phyloP scores from a whole-genome alignment of 2,888 invertebrate species.

The Capitulum mitella region DNA sequence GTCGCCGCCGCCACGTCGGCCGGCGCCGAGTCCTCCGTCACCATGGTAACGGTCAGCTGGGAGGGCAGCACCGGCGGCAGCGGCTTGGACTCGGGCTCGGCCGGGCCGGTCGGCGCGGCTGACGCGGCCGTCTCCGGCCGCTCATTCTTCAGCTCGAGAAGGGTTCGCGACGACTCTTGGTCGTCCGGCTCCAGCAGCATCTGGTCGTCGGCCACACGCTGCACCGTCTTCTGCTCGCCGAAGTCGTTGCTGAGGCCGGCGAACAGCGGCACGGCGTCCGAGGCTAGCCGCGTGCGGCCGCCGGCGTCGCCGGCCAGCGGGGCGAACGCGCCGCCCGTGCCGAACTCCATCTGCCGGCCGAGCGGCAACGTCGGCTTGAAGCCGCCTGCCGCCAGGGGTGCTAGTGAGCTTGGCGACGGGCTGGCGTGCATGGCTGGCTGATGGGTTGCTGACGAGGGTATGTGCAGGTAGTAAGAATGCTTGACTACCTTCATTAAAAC shows the following conservation, averaged over 20 bases:
- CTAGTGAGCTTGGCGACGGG: no score
- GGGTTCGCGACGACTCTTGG: background rate
- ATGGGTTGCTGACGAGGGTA: no score
- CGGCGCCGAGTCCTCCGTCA: background rate
- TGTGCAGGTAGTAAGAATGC: no score
- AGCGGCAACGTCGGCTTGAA: background rate
- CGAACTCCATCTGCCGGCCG: background rate
- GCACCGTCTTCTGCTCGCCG: background rate
- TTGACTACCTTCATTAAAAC: no score
- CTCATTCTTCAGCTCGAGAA: background rate
- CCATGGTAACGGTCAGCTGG: slow-evolving; percentile 15
- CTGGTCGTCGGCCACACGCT: slow-evolving; percentile 12
- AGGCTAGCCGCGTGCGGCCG: background rate
- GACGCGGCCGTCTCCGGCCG: background rate
- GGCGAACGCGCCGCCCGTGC: background rate
- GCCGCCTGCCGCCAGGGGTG: background rate
- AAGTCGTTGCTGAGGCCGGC: slow-evolving; percentile 19
- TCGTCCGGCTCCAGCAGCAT: background rate
- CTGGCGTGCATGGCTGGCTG: no score
- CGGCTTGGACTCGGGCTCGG: background rate
- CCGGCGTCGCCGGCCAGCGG: background rate
- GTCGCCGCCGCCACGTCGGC: background rate
- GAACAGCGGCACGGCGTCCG: slow-evolving; percentile 11
- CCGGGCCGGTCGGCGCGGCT: background rate
- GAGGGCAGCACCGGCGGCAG: background rate